phyloP scores from a whole-genome alignment of 1,140 invertebrate species.

The Dendroctonus valens region DNA sequence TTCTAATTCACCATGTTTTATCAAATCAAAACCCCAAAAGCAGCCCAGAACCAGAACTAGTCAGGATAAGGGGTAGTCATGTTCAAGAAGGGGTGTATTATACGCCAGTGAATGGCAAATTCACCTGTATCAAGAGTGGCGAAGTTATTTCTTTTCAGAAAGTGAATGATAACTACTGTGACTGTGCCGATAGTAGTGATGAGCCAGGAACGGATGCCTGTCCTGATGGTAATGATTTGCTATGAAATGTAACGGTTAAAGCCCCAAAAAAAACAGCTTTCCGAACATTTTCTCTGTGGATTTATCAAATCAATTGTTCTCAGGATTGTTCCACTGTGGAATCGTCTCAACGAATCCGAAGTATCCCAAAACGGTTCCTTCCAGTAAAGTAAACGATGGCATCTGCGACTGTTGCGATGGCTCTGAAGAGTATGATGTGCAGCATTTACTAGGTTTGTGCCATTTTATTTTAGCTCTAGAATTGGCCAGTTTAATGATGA shows the following conservation, averaged over 20 bases:
- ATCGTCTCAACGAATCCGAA: slow-evolving; percentile 31
- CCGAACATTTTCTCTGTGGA: neutral
- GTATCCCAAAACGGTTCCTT: slow-evolving; percentile 52
- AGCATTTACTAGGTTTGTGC: slow-evolving; percentile 28
- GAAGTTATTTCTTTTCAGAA: slow-evolving; percentile 58
- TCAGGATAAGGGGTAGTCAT: slow-evolving; percentile 42
- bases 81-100: slow-evolving; percentile 47
- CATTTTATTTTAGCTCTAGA: slow-evolving; percentile 31
- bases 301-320: slow-evolving; percentile 2
- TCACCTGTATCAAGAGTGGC: slow-evolving; percentile 51
- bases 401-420: slow-evolving; percentile 91
- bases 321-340: slow-evolving; percentile 31
- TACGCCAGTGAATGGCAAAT: slow-evolving; percentile 47
- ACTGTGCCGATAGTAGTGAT: slow-evolving; percentile 92
- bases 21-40: slow-evolving; percentile 1
- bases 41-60: slow-evolving; percentile 9
- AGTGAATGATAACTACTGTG: slow-evolving; percentile 98
- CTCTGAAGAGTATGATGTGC: slow-evolving; percentile 61
- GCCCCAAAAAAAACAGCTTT: neutral
- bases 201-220: slow-evolving; percentile 86
- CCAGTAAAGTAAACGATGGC: slow-evolving; percentile 83
- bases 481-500: neutral
- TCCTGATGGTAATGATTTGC: slow-evolving; percentile 43
- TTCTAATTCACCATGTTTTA: slow-evolving; percentile 38
- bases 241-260: too few species aligned